Conservation (phyloP, 2,888 invertebrate genomes). For the Rhamphomyia laevipes region DNA sequence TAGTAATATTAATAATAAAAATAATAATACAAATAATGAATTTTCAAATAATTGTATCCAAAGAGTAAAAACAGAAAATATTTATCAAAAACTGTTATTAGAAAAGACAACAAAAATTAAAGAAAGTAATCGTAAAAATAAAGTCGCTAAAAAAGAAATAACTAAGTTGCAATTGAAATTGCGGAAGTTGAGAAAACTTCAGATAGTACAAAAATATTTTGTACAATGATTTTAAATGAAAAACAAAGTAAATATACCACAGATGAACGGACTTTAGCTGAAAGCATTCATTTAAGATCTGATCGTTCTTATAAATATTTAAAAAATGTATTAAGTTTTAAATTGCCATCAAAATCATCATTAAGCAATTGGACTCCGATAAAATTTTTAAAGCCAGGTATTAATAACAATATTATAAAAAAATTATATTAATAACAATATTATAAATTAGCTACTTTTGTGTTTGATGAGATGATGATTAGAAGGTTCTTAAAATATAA, state of each 20-base stretch:
- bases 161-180: too few species aligned
- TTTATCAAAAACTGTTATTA: too few species aligned
- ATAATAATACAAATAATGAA: too few species aligned
- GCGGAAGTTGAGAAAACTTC: background rate
- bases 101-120: too few species aligned
- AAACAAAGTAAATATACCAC: background rate
- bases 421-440: background rate
- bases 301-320: background rate
- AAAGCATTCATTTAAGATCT: slow-evolving; percentile 1
- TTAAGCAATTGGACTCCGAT: slow-evolving; percentile 1
- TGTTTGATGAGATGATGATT: slow-evolving; percentile 4
- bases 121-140: too few species aligned
- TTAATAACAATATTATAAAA: background rate
- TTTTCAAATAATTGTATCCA: slow-evolving; percentile 4
- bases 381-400: slow-evolving; percentile 2
- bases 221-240: slow-evolving; percentile 1
- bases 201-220: background rate
- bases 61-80: slow-evolving; percentile 1
- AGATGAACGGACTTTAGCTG: slow-evolving; percentile 1
- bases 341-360: slow-evolving; percentile 4
- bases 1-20: too few species aligned
- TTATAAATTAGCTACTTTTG: background rate
- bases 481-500: slow-evolving; percentile 2
- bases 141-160: too few species aligned
- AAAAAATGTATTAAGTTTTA: background rate